Conservation (phyloP, 2,888 invertebrate genomes). For the Pyralis farinalis region DNA sequence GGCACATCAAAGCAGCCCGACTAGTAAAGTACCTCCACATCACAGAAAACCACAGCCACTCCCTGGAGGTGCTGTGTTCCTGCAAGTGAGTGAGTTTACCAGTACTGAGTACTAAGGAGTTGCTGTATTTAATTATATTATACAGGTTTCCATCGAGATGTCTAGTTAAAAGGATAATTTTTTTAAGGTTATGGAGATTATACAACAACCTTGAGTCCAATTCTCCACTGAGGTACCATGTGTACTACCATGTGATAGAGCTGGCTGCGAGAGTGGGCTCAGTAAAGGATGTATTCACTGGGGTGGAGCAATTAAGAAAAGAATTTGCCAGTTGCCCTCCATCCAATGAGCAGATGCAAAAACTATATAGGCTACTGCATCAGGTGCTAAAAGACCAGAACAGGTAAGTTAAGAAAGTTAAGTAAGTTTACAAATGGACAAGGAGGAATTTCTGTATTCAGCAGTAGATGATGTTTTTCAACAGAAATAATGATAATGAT, state of each 20-base stretch:
- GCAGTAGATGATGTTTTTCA: too few species aligned
- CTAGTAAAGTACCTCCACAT: too few species aligned
- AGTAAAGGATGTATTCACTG: slow-evolving; percentile 90
- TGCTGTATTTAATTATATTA: too few species aligned
- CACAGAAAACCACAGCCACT: too few species aligned
- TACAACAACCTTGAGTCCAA: slow-evolving; percentile 94
- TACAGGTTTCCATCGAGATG: too few species aligned
- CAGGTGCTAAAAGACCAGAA: slow-evolving; percentile 94
- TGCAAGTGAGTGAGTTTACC: too few species aligned
- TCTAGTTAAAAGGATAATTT: not conserved
- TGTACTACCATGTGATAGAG: slow-evolving; percentile 95
- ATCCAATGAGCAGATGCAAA: slow-evolving; percentile 94
- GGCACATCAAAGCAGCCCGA: too few species aligned
- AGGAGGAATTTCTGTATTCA: too few species aligned
- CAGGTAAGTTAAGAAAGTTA: slow-evolving; percentile 72
- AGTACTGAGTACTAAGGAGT: too few species aligned
- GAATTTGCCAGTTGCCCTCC: slow-evolving; percentile 91
- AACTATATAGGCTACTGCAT: slow-evolving; percentile 92
- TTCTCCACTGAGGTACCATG: slow-evolving; percentile 93
- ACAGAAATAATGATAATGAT: too few species aligned
- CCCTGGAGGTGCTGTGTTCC: too few species aligned
- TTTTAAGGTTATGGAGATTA: slow-evolving; percentile 90
- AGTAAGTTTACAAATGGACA: too few species aligned
- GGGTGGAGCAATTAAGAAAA: slow-evolving; percentile 90
- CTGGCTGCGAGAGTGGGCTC: slow-evolving; percentile 94